A percentile compares a stretch with the other conserved stretches of the same genome.
phyloP scores from a whole-genome alignment of 2,888 invertebrate genomes.

The Drosophila subsilvestris region DNA sequence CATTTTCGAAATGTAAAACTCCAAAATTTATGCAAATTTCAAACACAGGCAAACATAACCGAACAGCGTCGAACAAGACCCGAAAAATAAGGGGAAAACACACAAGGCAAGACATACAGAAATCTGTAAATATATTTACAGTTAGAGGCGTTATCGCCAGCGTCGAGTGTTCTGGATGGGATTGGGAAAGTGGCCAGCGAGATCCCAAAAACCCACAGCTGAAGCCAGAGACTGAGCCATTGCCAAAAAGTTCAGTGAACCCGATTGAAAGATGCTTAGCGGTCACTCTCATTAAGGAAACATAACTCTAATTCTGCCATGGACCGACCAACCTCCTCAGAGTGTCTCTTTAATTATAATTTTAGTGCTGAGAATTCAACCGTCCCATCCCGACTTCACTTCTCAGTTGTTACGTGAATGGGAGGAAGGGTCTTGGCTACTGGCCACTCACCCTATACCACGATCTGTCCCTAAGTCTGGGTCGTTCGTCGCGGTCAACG shows the following conservation, averaged over 20 bases:
- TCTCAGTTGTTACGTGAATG: conserved; percentile 49
- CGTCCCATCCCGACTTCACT: conserved; percentile 33
- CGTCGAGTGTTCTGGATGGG: conserved; percentile 47
- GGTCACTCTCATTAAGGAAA: conserved; percentile 73
- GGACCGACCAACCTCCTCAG: conserved; percentile 34
- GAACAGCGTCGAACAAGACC: conserved; percentile 39
- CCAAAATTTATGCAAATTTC: conserved; percentile 73
- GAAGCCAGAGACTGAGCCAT: too few species aligned
- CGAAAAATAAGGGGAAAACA: conserved; percentile 30
- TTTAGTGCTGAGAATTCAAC: conserved; percentile 69
- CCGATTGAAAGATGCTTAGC: conserved; percentile 76
- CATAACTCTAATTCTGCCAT: conserved; percentile 74
- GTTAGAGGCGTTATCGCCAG: conserved; percentile 71
- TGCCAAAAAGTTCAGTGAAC: conserved; percentile 73
- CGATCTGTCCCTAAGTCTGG: conserved; percentile 39
- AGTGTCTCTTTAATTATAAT: conserved; percentile 72
- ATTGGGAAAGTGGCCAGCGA: conserved; percentile 68
- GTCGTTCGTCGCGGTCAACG: conserved; percentile 74
- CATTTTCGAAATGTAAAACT: conserved; percentile 56
- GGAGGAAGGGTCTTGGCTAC: conserved; percentile 19
- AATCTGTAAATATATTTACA: conserved; percentile 72
- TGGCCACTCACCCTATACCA: conserved; percentile 28
- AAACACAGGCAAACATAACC: conserved; percentile 25
- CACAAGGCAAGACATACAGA: conserved; percentile 37
- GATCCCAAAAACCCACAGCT: conserved; percentile 35